Percentiles rank a stretch among this genome's conserved stretches.
Evolutionary conservation across 1,140 invertebrate genomes (phyloP).

Genomic region (Bombus affinis): DNA sequence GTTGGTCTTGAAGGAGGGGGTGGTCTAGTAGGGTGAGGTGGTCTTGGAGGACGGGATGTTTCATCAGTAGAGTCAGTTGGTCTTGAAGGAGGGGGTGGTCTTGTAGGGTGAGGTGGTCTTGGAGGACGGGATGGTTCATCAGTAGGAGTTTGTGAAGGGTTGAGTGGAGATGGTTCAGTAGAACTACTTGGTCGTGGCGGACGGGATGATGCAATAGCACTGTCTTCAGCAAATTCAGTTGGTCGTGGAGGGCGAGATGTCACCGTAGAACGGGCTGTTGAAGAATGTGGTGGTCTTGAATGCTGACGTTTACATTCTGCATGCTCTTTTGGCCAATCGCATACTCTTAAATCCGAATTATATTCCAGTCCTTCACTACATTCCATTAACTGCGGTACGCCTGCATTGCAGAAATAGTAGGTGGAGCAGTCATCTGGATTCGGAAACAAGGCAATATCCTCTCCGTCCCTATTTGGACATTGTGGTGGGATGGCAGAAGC

Average conservation of each 20-base stretch:
- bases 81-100: too few relatives aligned
- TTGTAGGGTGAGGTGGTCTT: accelerated
- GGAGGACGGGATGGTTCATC: background rate
- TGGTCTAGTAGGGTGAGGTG: background rate
- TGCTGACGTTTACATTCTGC: background rate
- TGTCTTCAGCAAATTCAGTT: too few relatives aligned
- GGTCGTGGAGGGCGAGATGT: background rate
- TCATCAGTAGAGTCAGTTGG: too few relatives aligned
- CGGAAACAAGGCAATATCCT: background rate
- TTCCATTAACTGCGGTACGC: background rate
- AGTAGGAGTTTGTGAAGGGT: too few relatives aligned
- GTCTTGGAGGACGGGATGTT: background rate
- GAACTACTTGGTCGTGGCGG: too few relatives aligned
- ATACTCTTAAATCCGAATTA: background rate
- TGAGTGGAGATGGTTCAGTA: background rate
- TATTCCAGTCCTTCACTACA: background rate
- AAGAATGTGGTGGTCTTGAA: background rate
- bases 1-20: too few relatives aligned
- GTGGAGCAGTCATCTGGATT: constrained; percentile 15
- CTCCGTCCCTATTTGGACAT: background rate
- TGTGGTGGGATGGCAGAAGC: too few relatives aligned
- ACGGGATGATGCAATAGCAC: too few relatives aligned
- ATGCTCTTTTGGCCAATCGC: background rate
- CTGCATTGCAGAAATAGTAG: background rate
- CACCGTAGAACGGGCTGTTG: background rate